Percentiles rank a stretch among this genome's conserved stretches.
Conservation (phyloP, 2,113 vertebrate species). For the Arizona elegans region DNA sequence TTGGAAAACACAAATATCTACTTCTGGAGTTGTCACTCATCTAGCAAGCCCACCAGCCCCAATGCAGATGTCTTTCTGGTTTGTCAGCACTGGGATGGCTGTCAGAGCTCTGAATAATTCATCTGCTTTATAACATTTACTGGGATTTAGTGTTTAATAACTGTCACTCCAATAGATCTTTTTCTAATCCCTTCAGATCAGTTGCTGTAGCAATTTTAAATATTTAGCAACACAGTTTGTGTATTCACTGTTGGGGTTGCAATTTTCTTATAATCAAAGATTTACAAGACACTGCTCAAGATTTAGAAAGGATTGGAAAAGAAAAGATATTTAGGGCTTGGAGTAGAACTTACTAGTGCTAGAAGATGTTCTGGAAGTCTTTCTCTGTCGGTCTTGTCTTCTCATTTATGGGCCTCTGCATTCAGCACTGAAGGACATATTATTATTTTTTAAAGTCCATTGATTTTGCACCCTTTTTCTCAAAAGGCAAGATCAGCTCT, state of each 20-base stretch:
- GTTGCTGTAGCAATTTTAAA: constrained; percentile 66
- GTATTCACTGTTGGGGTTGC: constrained; percentile 56
- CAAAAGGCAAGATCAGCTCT: background rate
- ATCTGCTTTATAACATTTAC: constrained; percentile 63
- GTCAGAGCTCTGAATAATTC: constrained; percentile 64
- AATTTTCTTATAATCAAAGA: constrained; percentile 73
- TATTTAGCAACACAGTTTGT: constrained; percentile 63
- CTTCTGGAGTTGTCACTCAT: background rate
- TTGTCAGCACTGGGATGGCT: constrained; percentile 36
- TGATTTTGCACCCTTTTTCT: background rate
- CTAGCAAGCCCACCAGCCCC: background rate
- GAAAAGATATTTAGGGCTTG: constrained; percentile 35
- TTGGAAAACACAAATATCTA: background rate
- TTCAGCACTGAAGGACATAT: background rate
- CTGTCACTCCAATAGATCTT: constrained; percentile 69
- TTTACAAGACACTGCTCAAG: constrained; percentile 65
- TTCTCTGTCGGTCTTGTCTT: background rate
- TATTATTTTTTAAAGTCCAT: background rate
- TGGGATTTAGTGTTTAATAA: constrained; percentile 72
- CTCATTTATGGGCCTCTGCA: background rate
- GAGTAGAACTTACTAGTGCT: background rate
- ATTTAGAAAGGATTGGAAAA: constrained; percentile 42
- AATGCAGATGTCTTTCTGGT: constrained; percentile 7
- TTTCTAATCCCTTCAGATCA: constrained; percentile 68
- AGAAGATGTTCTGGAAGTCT: background rate